Conservation (phyloP, 2,797 vertebrate genomes). For the Phalanger gymnotis region DNA sequence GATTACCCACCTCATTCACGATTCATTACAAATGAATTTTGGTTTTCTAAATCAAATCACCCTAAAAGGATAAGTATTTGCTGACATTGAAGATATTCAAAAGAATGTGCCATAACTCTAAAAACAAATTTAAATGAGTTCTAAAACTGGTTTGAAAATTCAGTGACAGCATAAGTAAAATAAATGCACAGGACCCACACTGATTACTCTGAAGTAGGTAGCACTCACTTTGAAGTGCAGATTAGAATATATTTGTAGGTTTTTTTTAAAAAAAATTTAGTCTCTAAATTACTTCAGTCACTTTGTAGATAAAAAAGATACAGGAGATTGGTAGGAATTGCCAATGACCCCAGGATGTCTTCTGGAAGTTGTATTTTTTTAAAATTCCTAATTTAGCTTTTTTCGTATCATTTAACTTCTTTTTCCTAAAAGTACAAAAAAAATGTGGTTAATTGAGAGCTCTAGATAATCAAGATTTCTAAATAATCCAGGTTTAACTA, state of each 20-base stretch:
- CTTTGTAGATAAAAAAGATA: neutral
- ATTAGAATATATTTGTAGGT: neutral
- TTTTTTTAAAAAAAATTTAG: neutral
- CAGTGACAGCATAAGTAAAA: neutral
- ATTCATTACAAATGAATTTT: neutral
- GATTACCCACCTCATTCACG: neutral
- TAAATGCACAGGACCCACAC: neutral
- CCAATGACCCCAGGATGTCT: neutral
- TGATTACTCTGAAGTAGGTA: neutral
- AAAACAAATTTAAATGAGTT: constrained; percentile 16
- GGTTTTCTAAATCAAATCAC: neutral
- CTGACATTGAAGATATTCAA: neutral
- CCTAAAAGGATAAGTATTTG: neutral
- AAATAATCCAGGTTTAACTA: neutral
- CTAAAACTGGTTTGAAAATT: neutral
- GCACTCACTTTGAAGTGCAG: neutral
- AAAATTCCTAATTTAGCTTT: constrained; percentile 32
- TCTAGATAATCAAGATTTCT: constrained; percentile 23
- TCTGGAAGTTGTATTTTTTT: constrained; percentile 17
- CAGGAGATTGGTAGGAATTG: neutral
- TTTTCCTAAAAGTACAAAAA: neutral
- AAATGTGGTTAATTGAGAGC: neutral
- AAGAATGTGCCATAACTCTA: neutral
- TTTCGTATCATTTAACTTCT: constrained; percentile 5
- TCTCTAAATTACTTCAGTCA: neutral